Conservation (phyloP, 2,113 vertebrate genomes). For the Macaca mulatta region DNA sequence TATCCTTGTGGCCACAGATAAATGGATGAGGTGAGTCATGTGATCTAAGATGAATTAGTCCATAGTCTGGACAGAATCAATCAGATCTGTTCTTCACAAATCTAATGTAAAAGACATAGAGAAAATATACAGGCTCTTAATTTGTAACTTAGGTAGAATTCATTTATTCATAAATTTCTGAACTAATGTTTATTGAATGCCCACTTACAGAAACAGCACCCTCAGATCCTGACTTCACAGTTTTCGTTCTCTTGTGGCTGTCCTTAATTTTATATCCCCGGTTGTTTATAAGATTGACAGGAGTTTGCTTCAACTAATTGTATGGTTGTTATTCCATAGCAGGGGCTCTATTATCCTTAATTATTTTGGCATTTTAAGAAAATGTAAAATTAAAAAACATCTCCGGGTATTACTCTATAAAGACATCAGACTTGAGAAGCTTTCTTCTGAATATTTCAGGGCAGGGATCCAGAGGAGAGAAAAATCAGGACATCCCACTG, state of each 20-base stretch:
- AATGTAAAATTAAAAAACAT: background rate
- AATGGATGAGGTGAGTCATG: background rate
- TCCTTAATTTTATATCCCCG: background rate
- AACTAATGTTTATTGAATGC: background rate
- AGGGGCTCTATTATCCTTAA: background rate
- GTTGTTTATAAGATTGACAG: background rate
- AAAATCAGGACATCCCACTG: background rate
- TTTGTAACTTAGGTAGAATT: background rate
- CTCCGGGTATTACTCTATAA: background rate
- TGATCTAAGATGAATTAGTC: background rate
- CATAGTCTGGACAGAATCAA: background rate
- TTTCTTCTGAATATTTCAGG: background rate
- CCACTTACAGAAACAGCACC: background rate
- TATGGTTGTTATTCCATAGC: background rate
- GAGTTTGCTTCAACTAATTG: background rate
- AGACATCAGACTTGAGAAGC: background rate
- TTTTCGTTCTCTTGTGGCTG: background rate
- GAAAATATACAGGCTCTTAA: background rate
- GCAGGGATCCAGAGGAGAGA: background rate
- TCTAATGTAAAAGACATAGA: background rate
- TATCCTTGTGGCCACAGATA: background rate
- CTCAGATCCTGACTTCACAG: background rate
- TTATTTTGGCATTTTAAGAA: slow-evolving; percentile 3
- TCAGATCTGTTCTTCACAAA: slow-evolving; percentile 2
- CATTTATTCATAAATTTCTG: background rate